These are phyloP conservation scores for Marasmarcha lunaedactyla DNA, from an alignment of 2,888 invertebrate genomes.

Conservation along the genomic window DNA sequence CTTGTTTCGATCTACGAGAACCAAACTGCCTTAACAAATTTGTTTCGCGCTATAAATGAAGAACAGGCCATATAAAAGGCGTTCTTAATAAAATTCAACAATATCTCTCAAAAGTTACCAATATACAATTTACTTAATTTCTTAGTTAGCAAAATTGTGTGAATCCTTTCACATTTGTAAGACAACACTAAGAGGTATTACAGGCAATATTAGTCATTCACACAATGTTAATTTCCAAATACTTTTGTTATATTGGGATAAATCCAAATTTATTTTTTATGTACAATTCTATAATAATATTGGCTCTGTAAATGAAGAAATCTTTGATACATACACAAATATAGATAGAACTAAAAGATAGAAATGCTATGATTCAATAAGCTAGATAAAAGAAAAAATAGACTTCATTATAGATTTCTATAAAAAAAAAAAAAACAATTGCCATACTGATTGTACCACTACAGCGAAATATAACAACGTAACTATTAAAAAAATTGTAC, in stretches of 20 bases:
- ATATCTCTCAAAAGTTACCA: neutral
- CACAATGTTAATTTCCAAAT: no score
- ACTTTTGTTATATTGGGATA: no score
- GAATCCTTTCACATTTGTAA: no score
- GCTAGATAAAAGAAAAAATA: conserved; percentile 20
- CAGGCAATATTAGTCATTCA: no score
- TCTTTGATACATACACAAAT: neutral
- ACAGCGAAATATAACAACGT: conserved; percentile 7
- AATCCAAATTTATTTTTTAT: neutral
- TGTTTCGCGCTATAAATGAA: no score
- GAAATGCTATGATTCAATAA: conserved; percentile 1
- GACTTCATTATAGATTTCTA: no score
- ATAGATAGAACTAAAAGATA: neutral
- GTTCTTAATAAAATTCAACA: no score
- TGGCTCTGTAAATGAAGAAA: neutral
- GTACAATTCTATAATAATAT: neutral
- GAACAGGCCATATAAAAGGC: no score
- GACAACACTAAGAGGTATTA: no score
- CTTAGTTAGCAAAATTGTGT: no score
- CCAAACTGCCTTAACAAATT: no score
- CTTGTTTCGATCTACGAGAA: no score
- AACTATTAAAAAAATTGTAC: conserved; percentile 34
- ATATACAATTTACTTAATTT: neutral
- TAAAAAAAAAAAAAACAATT: conserved; percentile 24
- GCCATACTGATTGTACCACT: conserved; percentile 20